A percentile compares a stretch with the other conserved stretches of the same genome.
Evolutionary conservation across 2,113 vertebrate species (phyloP).

Genomic region (Pluvianellus socialis): DNA sequence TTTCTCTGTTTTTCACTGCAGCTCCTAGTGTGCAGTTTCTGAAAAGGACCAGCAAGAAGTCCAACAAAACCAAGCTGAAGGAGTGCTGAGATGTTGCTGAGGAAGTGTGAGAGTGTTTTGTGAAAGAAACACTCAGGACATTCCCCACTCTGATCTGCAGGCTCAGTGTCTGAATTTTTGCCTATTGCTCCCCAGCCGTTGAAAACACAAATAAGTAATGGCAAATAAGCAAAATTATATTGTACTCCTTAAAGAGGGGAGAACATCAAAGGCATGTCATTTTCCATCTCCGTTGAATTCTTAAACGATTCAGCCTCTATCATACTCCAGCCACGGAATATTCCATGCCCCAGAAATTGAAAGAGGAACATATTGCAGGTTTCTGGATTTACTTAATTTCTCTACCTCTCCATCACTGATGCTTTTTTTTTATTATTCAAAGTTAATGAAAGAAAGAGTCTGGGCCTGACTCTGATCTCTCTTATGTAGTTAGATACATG

Average conservation of each 20-base stretch:
- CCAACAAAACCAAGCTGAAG: background rate
- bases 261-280: background rate
- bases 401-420: background rate
- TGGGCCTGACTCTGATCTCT: background rate
- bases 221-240: background rate
- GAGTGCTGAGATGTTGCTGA: background rate
- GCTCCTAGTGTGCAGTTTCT: background rate
- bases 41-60: background rate
- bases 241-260: background rate
- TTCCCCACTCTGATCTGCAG: background rate
- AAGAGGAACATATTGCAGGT: background rate
- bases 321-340: background rate
- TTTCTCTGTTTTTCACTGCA: background rate
- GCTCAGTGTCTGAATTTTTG: background rate
- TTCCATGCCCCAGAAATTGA: background rate
- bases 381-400: background rate
- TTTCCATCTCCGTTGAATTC: background rate
- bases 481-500: background rate
- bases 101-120: background rate
- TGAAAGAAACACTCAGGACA: background rate
- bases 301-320: background rate
- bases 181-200: background rate
- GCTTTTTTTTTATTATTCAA: background rate
- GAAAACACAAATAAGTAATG: background rate
- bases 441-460: background rate